Base-by-base conservation (phyloP, 2,888 invertebrate species). In the Hyalella azteca region DNA sequence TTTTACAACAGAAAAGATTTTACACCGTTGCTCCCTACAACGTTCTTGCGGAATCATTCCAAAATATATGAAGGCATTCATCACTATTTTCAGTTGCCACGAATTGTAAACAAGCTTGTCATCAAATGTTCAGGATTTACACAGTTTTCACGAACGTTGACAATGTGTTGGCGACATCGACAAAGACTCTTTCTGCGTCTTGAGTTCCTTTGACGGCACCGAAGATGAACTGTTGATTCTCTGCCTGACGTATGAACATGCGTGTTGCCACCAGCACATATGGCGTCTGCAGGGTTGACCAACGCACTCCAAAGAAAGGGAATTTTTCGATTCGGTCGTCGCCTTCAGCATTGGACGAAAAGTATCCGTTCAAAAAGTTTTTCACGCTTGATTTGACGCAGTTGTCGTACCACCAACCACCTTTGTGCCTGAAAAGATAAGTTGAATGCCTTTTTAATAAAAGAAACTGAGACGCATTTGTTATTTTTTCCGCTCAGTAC, bases 371-470 rank as follows among this genome's bases (percentile, higher is more conserved):
- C 22, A 75, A 45, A 45, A 40, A 29, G n/a, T 75, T 75, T 19
- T 41, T 75, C 15, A 75, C 36, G 75, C 36, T 39, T 4, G 29
- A 36, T 26, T 75, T 41, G n/a, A 41, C 41, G 36, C 75, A 75
- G 75, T 41, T 75, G 9, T 75, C 36, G 75, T 75, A 75, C 75
- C 75, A 75, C 75, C 75, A 75, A 26, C 75, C 75, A 19, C 75
- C 75, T 9, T 45, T 11, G 75, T 75, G 75, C 75, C 75, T 75
- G 36, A 9, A 26, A 19, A 60, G n/a, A n/a, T n/a, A n/a, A n/a
- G n/a, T n/a, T n/a, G n/a, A n/a, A n/a, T n/a, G n/a, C n/a, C n/a
- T n/a, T n/a, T n/a, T n/a, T n/a, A n/a, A n/a, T n/a, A n/a, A n/a
- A n/a, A n/a, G n/a, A n/a, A n/a, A n/a, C n/a, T n/a, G n/a, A n/a